Percentiles rank a stretch among this genome's conserved stretches.
phyloP scores from a whole-genome alignment of 2,888 invertebrate genomes.

The Arenicola marina region DNA sequence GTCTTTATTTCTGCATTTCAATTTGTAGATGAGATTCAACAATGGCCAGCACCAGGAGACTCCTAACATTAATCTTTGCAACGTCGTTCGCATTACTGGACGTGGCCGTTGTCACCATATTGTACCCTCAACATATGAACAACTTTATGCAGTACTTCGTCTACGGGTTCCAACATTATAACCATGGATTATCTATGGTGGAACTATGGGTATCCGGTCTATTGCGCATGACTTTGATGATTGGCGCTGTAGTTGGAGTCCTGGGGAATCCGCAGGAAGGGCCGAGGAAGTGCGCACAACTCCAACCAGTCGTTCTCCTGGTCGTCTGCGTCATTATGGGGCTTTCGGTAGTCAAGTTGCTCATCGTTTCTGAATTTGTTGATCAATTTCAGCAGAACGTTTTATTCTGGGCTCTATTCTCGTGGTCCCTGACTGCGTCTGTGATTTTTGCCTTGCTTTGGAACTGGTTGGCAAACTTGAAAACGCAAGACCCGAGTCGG shows the following conservation, averaged over 20 bases:
- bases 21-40: too few relatives aligned
- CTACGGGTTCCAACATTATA: neutral
- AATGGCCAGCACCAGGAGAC: too few relatives aligned
- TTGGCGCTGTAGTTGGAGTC: constrained; percentile 35
- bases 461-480: constrained; percentile 24
- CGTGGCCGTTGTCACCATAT: neutral
- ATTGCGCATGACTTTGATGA: constrained; percentile 31
- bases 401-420: constrained; percentile 41
- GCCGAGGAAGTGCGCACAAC: too few relatives aligned
- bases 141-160: neutral
- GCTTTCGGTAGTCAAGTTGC: constrained; percentile 39
- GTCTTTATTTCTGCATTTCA: too few relatives aligned
- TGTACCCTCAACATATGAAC: constrained; percentile 1
- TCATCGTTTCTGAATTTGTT: constrained; percentile 36
- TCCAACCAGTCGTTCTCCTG: constrained; percentile 10
- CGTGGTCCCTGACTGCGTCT: constrained; percentile 35
- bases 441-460: constrained; percentile 33
- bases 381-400: constrained; percentile 25
- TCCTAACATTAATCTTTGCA: too few relatives aligned
- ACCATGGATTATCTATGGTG: constrained; percentile 31
- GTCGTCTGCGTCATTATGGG: too few relatives aligned
- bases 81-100: too few relatives aligned
- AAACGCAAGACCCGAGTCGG: neutral
- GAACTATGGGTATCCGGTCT: constrained; percentile 41
- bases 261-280: constrained; percentile 28